Base-by-base conservation (phyloP, 2,888 invertebrate genomes). In the Alloscopus bannaensis region DNA sequence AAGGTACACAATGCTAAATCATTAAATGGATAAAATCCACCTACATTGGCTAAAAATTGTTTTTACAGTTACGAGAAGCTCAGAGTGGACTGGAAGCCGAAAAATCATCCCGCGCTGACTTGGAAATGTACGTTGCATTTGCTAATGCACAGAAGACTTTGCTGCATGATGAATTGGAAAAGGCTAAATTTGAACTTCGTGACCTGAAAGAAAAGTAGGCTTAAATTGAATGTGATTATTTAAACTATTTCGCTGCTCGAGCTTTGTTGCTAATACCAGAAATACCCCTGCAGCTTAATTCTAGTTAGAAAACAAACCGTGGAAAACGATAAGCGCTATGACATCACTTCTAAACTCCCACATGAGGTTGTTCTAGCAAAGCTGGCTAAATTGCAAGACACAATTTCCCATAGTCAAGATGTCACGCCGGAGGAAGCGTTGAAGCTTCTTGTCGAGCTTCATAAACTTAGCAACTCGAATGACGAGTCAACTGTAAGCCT, bases 91-190 rank as follows among this genome's bases (percentile, higher is more conserved):
- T 90, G 73, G 88, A 89, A 85, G 88, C 88, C 29, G 90, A 90
- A 86, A 89, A 90, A 81, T 88, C 89, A 1, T 88, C 87, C 11
- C 83, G 87, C 26, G 89, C 66, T 86, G 90, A 90, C 85, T 87
- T 90, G 55, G 90, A 90, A 86, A 89, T 90, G 89, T 90, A 89
- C 85, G 89, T 90, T 13, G 89, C 89, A 28, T 89, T 90, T 36
- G 86, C 90, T 3, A 89, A 88, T 83, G 89, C 89, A 0, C 90
- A 90, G 87, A 90, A 90, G 82, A 87, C 87, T 26, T 88, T 89
- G 0, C 86, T 90, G 20, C 88, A 89, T 80, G 89, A 89, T 66
- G 90, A 90, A 50, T 86, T 87, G 13, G 89, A 90, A 64, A 88
- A 88, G 80, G 84, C 89, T 3, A 87, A 85, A 69, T 0, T 47